phyloP scores from a whole-genome alignment of 1,140 invertebrate genomes.

The Streblospio benedicti region DNA sequence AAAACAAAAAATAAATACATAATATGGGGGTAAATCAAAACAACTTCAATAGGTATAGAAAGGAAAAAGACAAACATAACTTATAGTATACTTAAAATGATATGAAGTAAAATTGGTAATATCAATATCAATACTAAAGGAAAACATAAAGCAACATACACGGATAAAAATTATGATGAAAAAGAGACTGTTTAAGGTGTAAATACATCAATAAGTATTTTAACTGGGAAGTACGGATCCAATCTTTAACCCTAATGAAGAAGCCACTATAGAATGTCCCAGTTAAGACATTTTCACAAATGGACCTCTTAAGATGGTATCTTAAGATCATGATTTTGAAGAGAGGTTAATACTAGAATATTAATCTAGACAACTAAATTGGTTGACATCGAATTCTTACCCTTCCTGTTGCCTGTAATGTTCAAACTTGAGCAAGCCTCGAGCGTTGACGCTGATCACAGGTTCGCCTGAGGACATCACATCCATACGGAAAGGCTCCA shows the following conservation, averaged over 20 bases:
- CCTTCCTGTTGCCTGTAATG: slow-evolving; percentile 66
- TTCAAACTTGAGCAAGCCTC: slow-evolving; percentile 84
- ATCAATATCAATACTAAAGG: too few relatives aligned
- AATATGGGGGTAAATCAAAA: too few relatives aligned
- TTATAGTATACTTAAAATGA: too few relatives aligned
- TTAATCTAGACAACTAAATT: background rate
- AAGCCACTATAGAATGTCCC: background rate
- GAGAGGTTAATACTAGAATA: background rate
- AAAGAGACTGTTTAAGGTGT: too few relatives aligned
- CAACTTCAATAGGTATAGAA: too few relatives aligned
- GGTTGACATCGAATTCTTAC: slow-evolving; percentile 27
- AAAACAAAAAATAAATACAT: too few relatives aligned
- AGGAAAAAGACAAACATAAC: too few relatives aligned
- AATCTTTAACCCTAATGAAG: background rate
- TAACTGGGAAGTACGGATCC: background rate
- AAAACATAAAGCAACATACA: too few relatives aligned
- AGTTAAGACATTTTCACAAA: background rate
- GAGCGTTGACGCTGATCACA: slow-evolving; percentile 75
- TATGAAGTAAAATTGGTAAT: too few relatives aligned
- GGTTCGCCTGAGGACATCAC: slow-evolving; percentile 66
- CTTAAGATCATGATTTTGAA: background rate
- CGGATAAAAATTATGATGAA: too few relatives aligned
- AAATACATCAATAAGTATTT: too few relatives aligned
- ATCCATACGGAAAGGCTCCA: slow-evolving; percentile 75
- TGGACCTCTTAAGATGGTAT: background rate